Percentiles rank a stretch among this genome's conserved stretches.
Conservation (phyloP, 1,140 invertebrate genomes). For the Drosophila funebris region DNA sequence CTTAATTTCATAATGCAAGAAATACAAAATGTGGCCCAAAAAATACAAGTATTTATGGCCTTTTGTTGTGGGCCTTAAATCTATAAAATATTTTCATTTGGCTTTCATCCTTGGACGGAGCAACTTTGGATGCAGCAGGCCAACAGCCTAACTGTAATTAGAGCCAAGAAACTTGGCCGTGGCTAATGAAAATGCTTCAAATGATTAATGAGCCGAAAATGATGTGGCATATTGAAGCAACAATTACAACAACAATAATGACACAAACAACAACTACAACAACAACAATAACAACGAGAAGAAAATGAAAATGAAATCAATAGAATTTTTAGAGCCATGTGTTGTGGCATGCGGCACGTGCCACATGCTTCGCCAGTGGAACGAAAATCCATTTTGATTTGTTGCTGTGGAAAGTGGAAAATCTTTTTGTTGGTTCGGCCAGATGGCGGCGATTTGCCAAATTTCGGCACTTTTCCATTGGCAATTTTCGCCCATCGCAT, state of each 20-base stretch:
- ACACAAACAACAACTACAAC: neutral
- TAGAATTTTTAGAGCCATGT: constrained; percentile 51
- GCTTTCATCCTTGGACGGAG: constrained; percentile 26
- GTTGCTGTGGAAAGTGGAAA: constrained; percentile 9
- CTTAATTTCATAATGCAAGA: constrained; percentile 1
- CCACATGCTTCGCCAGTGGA: constrained; percentile 8
- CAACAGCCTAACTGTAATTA: constrained; percentile 21
- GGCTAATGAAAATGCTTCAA: constrained; percentile 66
- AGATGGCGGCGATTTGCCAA: constrained; percentile 45
- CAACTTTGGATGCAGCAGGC: neutral
- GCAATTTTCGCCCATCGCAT: constrained; percentile 42
- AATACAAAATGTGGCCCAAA: neutral
- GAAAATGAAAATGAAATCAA: constrained; percentile 29
- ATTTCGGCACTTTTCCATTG: constrained; percentile 32
- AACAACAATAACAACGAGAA: neutral
- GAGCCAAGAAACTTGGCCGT: constrained; percentile 26
- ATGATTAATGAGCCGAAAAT: constrained; percentile 80
- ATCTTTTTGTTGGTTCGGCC: constrained; percentile 11
- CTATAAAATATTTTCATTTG: constrained; percentile 52
- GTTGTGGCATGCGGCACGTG: constrained; percentile 48
- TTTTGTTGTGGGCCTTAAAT: constrained; percentile 35
- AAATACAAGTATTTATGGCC: constrained; percentile 12
- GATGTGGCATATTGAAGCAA: constrained; percentile 75
- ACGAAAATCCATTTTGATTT: constrained; percentile 27
- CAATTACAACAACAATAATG: constrained; percentile 47